Base-by-base conservation (phyloP, 2,113 vertebrate species). In the Actenoides lindsayi region DNA sequence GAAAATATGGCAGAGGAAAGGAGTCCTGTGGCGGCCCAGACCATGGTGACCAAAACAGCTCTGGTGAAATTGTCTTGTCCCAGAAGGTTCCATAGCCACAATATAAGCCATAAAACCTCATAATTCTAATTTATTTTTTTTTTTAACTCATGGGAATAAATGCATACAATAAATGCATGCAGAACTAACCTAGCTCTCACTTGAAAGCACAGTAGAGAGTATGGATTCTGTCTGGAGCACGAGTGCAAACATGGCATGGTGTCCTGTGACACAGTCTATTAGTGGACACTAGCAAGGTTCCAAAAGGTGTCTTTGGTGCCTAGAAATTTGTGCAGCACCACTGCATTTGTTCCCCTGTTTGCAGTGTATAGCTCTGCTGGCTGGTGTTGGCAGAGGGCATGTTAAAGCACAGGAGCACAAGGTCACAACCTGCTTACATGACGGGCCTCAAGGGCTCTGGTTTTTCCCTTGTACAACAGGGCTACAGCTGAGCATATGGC, bases 381-480 rank as follows among this genome's bases (percentile, higher is more conserved):
- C 41, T n/a, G 24, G 31, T 0, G 0, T 5, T 12, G n/a, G 9
- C 3, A 0, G 5, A 16, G 21, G 31, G 14, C 67, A 15, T 1
- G 0, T 16, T 37, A 6, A 10, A 27, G 9, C 41, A 33, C 48
- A 48, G 35, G 8, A 0, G 0, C 0, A 0, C 11, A 27, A 33
- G 35, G 51, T 75, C 33, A 75, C 46, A 74, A 10, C 20, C 30
- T 28, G 24, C 27, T 57, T 37, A 41, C 9, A 1, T 1, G 10
- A 27, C 8, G 24, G 31, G 20, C 27, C 33, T 63, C 24, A 5
- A 19, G 3, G 6, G 8, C 4, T 3, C 31, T 41, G 24, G 1
- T 5, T 56, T 76, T 39, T 3, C 35, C 15, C 33, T 39, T 35
- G 50, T 19, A 33, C 35, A 51, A 30, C 35, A 56, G 9, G 37